These are phyloP conservation scores for Pangasius macronema DNA, from an alignment of 2,797 vertebrate genomes.

Conservation along the genomic window DNA sequence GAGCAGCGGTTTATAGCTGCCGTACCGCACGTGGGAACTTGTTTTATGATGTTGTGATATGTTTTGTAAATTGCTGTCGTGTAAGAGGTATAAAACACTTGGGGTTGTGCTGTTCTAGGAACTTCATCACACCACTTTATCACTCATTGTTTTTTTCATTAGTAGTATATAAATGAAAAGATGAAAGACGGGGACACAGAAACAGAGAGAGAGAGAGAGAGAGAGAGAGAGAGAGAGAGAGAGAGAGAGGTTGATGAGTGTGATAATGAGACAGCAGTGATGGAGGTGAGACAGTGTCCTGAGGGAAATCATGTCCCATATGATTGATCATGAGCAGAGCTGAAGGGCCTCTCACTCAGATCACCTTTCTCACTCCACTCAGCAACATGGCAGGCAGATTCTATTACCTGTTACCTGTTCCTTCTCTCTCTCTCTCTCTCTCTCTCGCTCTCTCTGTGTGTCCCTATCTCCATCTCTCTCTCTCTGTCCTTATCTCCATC, in stretches of 20 bases:
- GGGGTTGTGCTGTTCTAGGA: neutral
- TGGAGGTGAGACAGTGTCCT: conserved; percentile 53
- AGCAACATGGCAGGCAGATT: conserved; percentile 49
- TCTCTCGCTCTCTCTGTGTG: conserved; percentile 8
- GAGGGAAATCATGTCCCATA: conserved; percentile 53
- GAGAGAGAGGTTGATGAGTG: conserved; percentile 21
- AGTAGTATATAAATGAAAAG: neutral
- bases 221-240: neutral
- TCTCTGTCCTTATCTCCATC: neutral
- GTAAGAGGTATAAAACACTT: neutral
- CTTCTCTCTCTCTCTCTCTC: conserved; percentile 7
- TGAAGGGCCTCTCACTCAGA: conserved; percentile 48
- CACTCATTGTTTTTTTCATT: conserved; percentile 13
- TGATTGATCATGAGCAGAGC: conserved; percentile 59
- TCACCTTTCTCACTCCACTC: conserved; percentile 48
- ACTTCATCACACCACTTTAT: neutral
- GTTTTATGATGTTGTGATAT: neutral
- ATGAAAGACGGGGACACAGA: neutral
- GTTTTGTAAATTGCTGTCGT: neutral
- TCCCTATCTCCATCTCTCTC: neutral
- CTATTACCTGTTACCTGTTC: conserved; percentile 37
- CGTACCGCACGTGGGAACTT: neutral
- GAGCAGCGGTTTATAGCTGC: neutral
- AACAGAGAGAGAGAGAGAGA: neutral
- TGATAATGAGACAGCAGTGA: conserved; percentile 33